phyloP scores from a whole-genome alignment of 2,888 invertebrate genomes.

The Diarsia brunnea region DNA sequence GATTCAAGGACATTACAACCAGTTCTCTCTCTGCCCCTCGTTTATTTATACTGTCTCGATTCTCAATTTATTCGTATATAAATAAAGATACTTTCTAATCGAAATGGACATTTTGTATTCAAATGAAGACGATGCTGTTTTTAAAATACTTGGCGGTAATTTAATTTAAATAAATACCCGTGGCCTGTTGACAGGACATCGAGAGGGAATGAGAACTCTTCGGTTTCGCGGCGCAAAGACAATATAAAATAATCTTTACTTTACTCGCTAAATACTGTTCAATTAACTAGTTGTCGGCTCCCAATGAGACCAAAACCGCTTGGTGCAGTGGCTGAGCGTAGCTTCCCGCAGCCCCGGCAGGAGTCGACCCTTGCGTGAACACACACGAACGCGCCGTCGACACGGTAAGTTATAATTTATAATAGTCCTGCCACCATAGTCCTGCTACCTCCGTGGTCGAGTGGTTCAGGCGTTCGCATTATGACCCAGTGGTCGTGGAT shows the following conservation, averaged over 20 bases:
- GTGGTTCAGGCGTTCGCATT: no score
- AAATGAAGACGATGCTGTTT: constrained; percentile 20
- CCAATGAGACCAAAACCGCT: background rate
- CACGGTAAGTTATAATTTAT: background rate
- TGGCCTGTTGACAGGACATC: background rate
- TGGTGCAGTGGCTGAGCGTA: no score
- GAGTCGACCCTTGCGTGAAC: no score
- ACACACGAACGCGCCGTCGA: no score
- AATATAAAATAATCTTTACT: background rate
- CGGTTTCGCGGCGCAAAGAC: background rate
- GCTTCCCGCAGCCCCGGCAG: no score
- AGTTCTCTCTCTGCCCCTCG: constrained; percentile 27
- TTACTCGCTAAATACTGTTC: background rate
- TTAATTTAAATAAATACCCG: constrained; percentile 11
- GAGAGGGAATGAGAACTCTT: background rate
- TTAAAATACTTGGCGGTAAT: background rate
- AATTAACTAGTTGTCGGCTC: background rate
- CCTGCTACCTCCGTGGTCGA: no score
- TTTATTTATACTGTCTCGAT: background rate
- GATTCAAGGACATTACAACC: constrained; percentile 34
- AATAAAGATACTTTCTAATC: constrained; percentile 36
- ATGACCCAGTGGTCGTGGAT: no score
- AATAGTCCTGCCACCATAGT: background rate
- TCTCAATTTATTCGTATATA: constrained; percentile 12
- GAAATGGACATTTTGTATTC: constrained; percentile 37